A percentile compares a stretch with the other conserved stretches of the same genome.
Evolutionary conservation across 2,113 vertebrate genomes (phyloP).

Genomic region (Microtus montanus): DNA sequence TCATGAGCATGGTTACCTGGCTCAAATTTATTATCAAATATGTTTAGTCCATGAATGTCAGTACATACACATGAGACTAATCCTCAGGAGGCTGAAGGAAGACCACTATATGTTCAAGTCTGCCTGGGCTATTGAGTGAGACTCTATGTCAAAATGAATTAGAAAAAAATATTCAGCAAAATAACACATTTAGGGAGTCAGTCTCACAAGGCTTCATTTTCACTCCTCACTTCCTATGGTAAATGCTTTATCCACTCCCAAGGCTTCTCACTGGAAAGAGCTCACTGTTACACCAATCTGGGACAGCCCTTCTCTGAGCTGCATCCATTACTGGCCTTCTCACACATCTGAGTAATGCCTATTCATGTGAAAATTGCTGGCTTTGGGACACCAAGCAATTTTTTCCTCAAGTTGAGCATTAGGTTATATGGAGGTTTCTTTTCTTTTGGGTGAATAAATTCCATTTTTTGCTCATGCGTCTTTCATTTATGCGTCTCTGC

Average conservation of each 20-base stretch:
- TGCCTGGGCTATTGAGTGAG: background rate
- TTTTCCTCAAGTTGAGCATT: background rate
- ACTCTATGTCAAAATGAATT: background rate
- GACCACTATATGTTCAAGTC: background rate
- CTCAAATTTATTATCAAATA: constrained; percentile 17
- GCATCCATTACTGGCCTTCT: background rate
- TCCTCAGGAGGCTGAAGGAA: background rate
- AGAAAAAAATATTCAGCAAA: background rate
- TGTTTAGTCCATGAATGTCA: background rate
- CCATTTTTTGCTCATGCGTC: background rate
- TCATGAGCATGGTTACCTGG: background rate
- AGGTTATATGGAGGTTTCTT: background rate
- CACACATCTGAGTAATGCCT: background rate
- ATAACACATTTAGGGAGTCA: background rate
- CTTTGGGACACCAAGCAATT: background rate
- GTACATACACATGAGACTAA: background rate
- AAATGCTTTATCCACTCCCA: background rate
- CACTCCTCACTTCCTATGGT: background rate
- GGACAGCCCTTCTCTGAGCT: background rate
- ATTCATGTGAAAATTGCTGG: background rate
- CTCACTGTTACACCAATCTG: background rate
- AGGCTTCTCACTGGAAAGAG: background rate
- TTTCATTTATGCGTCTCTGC: background rate
- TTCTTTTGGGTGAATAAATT: background rate
- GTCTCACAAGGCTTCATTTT: background rate